phyloP scores from a whole-genome alignment of 2,888 invertebrate species.

The Limnephilus lunatus region DNA sequence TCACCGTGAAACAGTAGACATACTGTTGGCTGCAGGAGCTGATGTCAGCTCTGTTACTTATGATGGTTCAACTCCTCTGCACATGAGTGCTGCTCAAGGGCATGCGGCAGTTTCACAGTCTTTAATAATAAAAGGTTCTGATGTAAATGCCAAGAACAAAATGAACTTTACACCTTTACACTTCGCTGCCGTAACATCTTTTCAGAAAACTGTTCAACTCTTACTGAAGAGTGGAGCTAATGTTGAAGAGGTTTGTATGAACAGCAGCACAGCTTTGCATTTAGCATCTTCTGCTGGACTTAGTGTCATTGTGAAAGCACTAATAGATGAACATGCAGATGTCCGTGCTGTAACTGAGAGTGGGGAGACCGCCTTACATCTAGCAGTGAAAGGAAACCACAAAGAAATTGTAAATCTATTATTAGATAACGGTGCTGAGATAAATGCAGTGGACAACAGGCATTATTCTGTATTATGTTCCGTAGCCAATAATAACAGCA shows the following conservation, averaged over 20 bases:
- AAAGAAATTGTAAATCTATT: not conserved
- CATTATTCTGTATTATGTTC: not conserved
- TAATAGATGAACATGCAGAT: not conserved
- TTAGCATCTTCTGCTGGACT: not conserved
- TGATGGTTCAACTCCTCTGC: not conserved
- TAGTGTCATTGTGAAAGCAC: not conserved
- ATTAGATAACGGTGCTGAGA: too few species aligned
- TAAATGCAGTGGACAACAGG: not conserved
- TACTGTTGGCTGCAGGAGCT: not conserved
- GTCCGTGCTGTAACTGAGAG: not conserved
- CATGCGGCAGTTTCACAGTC: not conserved
- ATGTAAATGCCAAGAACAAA: not conserved
- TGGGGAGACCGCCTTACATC: not conserved
- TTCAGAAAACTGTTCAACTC: not conserved
- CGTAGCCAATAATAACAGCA: not conserved
- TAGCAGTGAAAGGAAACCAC: constrained; percentile 4
- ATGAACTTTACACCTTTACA: not conserved
- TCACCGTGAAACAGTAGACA: not conserved
- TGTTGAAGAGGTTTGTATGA: not conserved
- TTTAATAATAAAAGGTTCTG: not conserved
- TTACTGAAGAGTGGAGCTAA: not conserved
- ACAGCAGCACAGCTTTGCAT: not conserved
- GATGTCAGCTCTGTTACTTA: not conserved
- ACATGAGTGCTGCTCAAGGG: not conserved
- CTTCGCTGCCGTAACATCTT: not conserved